Conservation (phyloP, 2,113 vertebrate species). For the Drymodes brunneopygia region DNA sequence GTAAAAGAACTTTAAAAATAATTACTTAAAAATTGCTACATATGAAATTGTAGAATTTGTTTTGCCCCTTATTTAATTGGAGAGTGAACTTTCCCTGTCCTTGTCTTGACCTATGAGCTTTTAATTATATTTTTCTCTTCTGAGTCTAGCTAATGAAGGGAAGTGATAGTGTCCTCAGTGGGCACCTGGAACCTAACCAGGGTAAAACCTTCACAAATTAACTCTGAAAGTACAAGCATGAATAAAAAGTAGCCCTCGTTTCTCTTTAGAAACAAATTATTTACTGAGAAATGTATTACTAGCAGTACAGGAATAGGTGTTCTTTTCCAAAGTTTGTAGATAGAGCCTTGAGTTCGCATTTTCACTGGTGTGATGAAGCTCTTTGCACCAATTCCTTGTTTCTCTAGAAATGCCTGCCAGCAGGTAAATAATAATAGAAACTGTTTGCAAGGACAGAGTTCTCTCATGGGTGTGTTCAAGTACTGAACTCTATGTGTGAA, state of each 20-base stretch:
- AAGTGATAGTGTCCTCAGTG: background rate
- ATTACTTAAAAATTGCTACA: background rate
- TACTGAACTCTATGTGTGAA: background rate
- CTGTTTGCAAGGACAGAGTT: background rate
- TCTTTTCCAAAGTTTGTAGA: background rate
- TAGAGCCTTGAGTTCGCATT: background rate
- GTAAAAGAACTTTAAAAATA: background rate
- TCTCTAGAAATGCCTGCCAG: background rate
- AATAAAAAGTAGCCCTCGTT: background rate
- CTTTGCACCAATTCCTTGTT: background rate
- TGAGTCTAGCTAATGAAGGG: background rate
- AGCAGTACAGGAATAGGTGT: background rate
- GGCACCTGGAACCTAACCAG: background rate
- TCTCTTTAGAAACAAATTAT: background rate
- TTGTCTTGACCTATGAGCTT: background rate
- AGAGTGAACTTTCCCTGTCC: background rate
- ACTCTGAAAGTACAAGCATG: background rate
- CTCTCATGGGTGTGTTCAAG: background rate
- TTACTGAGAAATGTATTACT: background rate
- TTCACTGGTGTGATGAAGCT: background rate
- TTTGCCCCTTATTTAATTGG: background rate
- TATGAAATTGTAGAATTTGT: background rate
- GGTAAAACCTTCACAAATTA: background rate
- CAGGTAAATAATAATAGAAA: background rate
- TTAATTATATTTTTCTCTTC: background rate